Percentiles rank a stretch among this genome's conserved stretches.
Evolutionary conservation across 2,113 vertebrate genomes (phyloP).

Genomic region (Vicugna pacos): DNA sequence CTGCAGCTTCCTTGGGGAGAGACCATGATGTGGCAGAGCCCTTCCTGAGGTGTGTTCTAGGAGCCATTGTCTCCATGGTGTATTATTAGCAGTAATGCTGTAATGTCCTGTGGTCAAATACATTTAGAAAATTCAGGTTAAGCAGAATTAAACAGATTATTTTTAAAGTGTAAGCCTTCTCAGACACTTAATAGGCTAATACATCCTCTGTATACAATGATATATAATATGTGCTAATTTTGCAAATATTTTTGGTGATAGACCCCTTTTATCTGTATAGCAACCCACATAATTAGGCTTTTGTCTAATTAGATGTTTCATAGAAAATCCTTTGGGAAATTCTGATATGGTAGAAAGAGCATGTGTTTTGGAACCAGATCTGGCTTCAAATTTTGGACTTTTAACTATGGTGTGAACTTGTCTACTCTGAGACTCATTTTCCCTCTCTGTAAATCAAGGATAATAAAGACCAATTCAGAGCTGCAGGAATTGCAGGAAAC

Average conservation of each 20-base stretch:
- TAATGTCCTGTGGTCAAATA: neutral
- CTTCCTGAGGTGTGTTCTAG: neutral
- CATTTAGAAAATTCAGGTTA: neutral
- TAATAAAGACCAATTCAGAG: neutral
- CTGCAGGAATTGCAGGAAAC: no score
- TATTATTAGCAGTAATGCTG: neutral
- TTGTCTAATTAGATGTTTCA: neutral
- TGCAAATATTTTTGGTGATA: neutral
- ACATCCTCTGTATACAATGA: neutral
- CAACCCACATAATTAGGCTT: neutral
- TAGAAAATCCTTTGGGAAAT: neutral
- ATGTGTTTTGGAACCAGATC: neutral
- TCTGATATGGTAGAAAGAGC: neutral
- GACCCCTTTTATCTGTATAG: neutral
- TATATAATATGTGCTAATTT: neutral
- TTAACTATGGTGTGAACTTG: neutral
- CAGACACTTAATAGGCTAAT: neutral
- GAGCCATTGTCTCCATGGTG: neutral
- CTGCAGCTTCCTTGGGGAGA: neutral
- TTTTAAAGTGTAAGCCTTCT: neutral
- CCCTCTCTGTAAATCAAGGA: neutral
- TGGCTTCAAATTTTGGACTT: neutral
- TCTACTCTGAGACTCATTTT: neutral
- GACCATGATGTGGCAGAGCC: no score
- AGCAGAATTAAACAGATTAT: neutral